Percentiles rank a stretch among this genome's conserved stretches.
Conservation (phyloP, 92 coral and sea anemone species). For the Epizoanthus stellaris region DNA sequence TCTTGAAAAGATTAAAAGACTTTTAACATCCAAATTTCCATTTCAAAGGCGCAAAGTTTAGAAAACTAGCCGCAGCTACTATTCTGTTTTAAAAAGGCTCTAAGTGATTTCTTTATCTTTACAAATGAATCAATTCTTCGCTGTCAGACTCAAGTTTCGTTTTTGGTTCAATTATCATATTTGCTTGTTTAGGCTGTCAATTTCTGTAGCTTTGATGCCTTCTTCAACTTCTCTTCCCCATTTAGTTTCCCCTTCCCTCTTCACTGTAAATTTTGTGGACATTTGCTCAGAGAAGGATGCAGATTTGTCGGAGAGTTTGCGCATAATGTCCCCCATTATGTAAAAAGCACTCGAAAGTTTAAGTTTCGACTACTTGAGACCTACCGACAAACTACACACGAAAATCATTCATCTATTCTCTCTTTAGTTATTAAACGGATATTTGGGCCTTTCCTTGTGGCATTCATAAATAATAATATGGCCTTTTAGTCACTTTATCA, state of each 20-base stretch:
- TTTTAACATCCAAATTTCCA: neutral
- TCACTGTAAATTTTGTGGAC: neutral
- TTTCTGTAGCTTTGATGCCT: neutral
- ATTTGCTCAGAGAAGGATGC: conserved; percentile 14
- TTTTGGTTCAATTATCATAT: conserved; percentile 1
- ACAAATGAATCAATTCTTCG: neutral
- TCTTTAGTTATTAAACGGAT: conserved; percentile 22
- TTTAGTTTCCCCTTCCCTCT: neutral
- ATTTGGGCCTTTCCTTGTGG: conserved; percentile 17
- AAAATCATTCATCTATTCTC: neutral
- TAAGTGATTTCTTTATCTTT: neutral
- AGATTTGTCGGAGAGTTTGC: neutral
- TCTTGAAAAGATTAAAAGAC: neutral
- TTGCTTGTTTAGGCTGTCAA: conserved; percentile 25
- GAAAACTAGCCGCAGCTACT: neutral
- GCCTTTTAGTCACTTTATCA: conserved; percentile 38
- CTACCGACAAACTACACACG: conserved; percentile 32
- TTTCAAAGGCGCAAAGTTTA: neutral
- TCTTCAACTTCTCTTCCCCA: neutral
- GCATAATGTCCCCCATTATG: conserved; percentile 7
- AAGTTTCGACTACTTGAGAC: conserved; percentile 27
- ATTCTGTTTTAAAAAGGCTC: neutral
- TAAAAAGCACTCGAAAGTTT: conserved; percentile 19
- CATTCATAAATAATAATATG: conserved; percentile 17
- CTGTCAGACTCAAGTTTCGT: conserved; percentile 4